Percentiles rank a stretch among this genome's conserved stretches.
These are phyloP conservation scores for Heliocidaris erythrogramma DNA, from an alignment of 35 echinoderm and acorn worm genomes.

Conservation along the genomic window DNA sequence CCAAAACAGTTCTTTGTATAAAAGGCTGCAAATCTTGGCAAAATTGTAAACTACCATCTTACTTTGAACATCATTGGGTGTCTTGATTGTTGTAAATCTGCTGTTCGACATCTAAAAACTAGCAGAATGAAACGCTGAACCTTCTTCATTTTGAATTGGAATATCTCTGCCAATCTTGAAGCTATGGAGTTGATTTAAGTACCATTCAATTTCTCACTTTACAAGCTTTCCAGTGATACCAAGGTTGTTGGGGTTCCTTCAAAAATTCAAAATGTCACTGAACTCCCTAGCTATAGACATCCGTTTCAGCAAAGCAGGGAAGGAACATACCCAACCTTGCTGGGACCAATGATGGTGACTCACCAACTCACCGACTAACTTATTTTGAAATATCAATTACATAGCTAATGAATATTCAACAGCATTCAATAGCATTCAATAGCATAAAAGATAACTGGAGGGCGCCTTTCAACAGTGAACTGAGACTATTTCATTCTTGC, in stretches of 20 bases:
- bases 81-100: conserved; percentile 3
- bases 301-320: neutral
- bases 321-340: neutral
- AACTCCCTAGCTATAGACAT: neutral
- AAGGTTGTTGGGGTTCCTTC: conserved; percentile 30
- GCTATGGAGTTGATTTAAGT: conserved; percentile 27
- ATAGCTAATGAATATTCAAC: too few species aligned
- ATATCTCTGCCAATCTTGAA: conserved; percentile 5
- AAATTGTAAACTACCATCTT: conserved; percentile 18
- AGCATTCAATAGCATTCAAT: too few species aligned
- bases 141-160: conserved; percentile 10
- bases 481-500: too few species aligned
- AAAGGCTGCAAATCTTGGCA: conserved; percentile 21
- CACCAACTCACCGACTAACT: too few species aligned
- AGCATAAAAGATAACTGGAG: too few species aligned
- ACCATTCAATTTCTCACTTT: conserved; percentile 34
- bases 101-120: conserved; percentile 29
- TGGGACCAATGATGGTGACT: conserved; percentile 1
- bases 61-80: conserved; percentile 17
- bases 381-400: too few species aligned
- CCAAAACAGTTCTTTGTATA: conserved; percentile 26
- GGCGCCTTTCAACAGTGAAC: too few species aligned
- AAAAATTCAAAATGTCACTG: conserved; percentile 24
- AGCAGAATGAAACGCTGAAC: neutral
- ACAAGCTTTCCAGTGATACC: conserved; percentile 45